Percentiles rank a stretch among this genome's conserved stretches.
Conservation (phyloP, 2,888 invertebrate species). For the Cerastis leucographa region DNA sequence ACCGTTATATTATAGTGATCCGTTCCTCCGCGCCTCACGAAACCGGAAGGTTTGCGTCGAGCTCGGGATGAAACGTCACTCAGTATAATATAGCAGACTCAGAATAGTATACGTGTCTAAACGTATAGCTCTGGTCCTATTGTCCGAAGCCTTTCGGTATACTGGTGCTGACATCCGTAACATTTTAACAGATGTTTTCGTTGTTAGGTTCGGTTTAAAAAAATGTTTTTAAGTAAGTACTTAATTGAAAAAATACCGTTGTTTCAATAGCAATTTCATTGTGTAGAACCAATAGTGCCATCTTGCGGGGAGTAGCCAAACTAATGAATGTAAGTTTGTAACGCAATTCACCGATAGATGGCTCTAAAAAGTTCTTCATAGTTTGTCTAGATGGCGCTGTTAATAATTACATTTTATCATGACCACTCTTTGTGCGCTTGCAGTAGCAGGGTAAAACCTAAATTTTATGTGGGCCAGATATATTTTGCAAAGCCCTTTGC, state of each 20-base stretch:
- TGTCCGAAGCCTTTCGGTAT: not conserved
- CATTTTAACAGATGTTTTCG: not conserved
- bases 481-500: no score
- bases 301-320: conserved; percentile 36
- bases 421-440: no score
- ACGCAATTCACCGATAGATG: conserved; percentile 15
- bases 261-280: not conserved
- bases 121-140: not conserved
- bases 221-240: not conserved
- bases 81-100: not conserved
- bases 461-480: no score
- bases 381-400: conserved; percentile 43
- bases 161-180: not conserved
- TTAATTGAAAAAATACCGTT: not conserved
- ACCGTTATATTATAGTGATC: conserved; percentile 61
- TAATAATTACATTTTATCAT: not conserved
- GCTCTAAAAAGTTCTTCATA: conserved; percentile 5
- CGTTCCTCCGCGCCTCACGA: conserved; percentile 19
- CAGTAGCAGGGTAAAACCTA: no score
- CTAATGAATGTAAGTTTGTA: not conserved
- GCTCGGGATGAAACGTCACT: conserved; percentile 23
- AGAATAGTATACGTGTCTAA: not conserved
- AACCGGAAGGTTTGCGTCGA: conserved; percentile 42
- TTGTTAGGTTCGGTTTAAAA: not conserved
- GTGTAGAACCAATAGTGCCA: conserved; percentile 13